Evolutionary conservation across 1,140 invertebrate genomes (phyloP), one percentile per base, ranked within the genome.

Genomic region (Acromyrmex heyeri): DNA sequence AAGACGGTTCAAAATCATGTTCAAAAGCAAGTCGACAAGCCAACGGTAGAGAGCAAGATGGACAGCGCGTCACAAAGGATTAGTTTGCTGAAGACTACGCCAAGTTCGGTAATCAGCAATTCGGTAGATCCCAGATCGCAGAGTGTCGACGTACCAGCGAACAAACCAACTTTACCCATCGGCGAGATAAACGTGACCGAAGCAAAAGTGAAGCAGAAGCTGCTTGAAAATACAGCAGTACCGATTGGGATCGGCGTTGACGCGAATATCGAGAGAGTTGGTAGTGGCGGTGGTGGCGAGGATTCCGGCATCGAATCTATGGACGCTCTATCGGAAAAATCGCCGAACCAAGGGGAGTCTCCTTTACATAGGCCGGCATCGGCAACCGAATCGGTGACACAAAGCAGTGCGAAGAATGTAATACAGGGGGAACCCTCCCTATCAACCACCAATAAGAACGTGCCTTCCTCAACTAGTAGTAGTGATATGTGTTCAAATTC

Each of bases 231-330:
- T 79, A 91, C 93, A 16, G 90, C 86, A 6, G 89, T 93, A 16
- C 92, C 93, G 5, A 92, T 94, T n/a, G 92, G 88, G 44, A 92
- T 95, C 4, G 92, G 93, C 5, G 94, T 93, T 27, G 95, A 94
- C 18, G 89, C 92, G 12, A 92, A 70, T 27, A 82, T 93, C 89
- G 93, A 93, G 79, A 93, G 92, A 77, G 91, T 92, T 53, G 91
- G 88, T 48, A 91, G 88, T 34, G 85, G 53, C 92, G 96, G 87
- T 95, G 96, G 69, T 85, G 98, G 98, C 27, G 98, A 99, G 94
- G 98, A 99, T 94, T 98, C 98, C 59, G 98, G 98, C 2, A 98
- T 99, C 24, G 98, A 99, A 93, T 98, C 98, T 6, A 98, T 98
- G 98, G 98, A 99, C 92, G 98, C 98, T 2, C 94, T 98, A 4